These are phyloP conservation scores for Bombus confusus DNA, from an alignment of 1,140 invertebrate genomes.

Conservation along the genomic window DNA sequence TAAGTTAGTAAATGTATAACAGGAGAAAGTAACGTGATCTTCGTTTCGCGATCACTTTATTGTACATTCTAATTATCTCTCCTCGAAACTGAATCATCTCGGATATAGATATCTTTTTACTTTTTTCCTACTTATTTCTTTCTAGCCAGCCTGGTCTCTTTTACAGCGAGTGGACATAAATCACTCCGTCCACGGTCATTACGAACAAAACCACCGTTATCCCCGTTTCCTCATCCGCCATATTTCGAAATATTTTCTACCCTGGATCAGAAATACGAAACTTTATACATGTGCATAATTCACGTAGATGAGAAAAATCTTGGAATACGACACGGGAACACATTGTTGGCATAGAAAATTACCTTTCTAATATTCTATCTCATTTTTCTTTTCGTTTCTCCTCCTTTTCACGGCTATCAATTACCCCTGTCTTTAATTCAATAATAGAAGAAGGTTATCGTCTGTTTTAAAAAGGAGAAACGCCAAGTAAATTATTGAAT, in stretches of 20 bases:
- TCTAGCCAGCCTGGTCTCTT: neutral
- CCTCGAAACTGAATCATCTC: conserved; percentile 7
- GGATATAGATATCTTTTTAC: neutral
- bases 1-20: neutral
- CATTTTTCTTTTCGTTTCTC: neutral
- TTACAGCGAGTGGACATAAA: neutral
- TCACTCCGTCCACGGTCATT: conserved; percentile 20
- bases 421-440: neutral
- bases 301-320: neutral
- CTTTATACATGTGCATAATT: conserved; percentile 13
- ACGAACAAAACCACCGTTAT: neutral
- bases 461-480: neutral
- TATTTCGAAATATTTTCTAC: conserved; percentile 12
- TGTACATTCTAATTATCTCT: conserved; percentile 8
- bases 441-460: neutral
- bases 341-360: neutral
- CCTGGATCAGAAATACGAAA: conserved; percentile 10
- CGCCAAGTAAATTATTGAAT: too few relatives aligned
- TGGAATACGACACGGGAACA: neutral
- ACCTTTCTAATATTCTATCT: neutral
- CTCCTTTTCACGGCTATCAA: neutral
- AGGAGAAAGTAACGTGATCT: neutral
- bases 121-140: neutral
- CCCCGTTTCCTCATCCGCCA: neutral
- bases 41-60: neutral